These are phyloP conservation scores for Apeira syringaria DNA, from an alignment of 2,888 invertebrate species.

Conservation along the genomic window DNA sequence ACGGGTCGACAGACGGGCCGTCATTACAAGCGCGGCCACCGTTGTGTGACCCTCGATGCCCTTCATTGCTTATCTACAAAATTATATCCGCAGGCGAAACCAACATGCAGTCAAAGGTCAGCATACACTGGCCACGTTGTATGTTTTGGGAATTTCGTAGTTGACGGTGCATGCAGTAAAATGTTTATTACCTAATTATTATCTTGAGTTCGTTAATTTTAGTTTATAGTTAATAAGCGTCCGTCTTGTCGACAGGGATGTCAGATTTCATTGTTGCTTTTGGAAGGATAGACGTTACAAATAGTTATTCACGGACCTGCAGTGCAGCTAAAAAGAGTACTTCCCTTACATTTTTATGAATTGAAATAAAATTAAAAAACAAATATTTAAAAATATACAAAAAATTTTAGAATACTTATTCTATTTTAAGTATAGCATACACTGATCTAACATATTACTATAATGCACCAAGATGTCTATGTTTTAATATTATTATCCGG, in stretches of 20 bases:
- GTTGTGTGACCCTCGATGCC: conserved; percentile 50
- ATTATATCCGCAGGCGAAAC: conserved; percentile 50
- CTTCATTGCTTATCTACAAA: conserved; percentile 45
- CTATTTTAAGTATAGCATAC: too few relatives aligned
- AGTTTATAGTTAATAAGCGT: conserved; percentile 46
- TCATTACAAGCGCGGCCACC: conserved; percentile 68
- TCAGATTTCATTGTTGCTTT: conserved; percentile 22
- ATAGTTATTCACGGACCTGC: too few relatives aligned
- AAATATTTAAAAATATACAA: too few relatives aligned
- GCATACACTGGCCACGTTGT: conserved; percentile 52
- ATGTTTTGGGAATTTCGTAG: conserved; percentile 69
- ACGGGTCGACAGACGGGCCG: conserved; percentile 74
- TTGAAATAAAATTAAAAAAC: too few relatives aligned
- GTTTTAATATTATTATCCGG: too few relatives aligned
- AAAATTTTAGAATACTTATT: too few relatives aligned
- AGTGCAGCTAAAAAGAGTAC: too few relatives aligned
- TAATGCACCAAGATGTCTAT: too few relatives aligned
- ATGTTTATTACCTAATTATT: conserved; percentile 73
- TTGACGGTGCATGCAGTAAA: conserved; percentile 64
- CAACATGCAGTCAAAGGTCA: conserved; percentile 57
- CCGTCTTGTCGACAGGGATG: conserved; percentile 39
- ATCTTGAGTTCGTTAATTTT: conserved; percentile 53
- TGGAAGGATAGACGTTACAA: too few relatives aligned
- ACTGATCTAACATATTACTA: too few relatives aligned
- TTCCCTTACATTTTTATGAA: too few relatives aligned